phyloP scores from a whole-genome alignment of 2,113 vertebrate species.

The Urocitellus parryii region DNA sequence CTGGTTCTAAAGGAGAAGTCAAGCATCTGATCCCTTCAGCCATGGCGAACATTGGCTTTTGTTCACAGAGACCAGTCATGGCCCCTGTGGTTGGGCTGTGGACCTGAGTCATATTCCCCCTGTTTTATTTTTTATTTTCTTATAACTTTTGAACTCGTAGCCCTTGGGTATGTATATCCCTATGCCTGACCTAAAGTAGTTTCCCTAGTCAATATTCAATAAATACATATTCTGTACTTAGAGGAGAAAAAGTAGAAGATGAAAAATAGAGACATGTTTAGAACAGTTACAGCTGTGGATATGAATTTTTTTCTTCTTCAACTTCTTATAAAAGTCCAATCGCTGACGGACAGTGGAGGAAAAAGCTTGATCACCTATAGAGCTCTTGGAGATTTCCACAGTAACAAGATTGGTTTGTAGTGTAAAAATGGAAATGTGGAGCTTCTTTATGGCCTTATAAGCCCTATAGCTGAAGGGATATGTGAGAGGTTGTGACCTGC shows the following conservation, averaged over 20 bases:
- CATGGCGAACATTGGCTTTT: neutral
- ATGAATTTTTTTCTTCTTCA: conserved; percentile 53
- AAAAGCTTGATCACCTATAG: conserved; percentile 61
- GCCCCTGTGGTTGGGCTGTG: neutral
- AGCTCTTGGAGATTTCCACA: conserved; percentile 37
- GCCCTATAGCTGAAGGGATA: conserved; percentile 63
- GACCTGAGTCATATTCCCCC: neutral
- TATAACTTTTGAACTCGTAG: neutral
- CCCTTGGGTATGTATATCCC: neutral
- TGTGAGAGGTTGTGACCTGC: conserved; percentile 71
- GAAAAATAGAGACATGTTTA: neutral
- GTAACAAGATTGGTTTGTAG: conserved; percentile 62
- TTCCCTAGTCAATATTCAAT: neutral
- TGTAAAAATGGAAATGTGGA: conserved; percentile 82
- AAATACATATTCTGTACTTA: neutral
- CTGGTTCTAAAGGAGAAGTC: neutral
- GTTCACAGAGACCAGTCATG: neutral
- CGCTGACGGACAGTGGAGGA: conserved; percentile 52
- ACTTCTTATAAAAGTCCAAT: conserved; percentile 55
- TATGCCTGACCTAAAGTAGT: neutral
- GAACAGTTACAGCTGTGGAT: neutral
- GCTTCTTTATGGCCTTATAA: conserved; percentile 75
- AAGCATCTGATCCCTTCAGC: neutral
- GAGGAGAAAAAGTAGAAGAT: neutral
- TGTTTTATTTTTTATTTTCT: neutral